Evolutionary conservation across 64 coral and sea anemone genomes (phyloP).

Genomic region (Porites lutea): DNA sequence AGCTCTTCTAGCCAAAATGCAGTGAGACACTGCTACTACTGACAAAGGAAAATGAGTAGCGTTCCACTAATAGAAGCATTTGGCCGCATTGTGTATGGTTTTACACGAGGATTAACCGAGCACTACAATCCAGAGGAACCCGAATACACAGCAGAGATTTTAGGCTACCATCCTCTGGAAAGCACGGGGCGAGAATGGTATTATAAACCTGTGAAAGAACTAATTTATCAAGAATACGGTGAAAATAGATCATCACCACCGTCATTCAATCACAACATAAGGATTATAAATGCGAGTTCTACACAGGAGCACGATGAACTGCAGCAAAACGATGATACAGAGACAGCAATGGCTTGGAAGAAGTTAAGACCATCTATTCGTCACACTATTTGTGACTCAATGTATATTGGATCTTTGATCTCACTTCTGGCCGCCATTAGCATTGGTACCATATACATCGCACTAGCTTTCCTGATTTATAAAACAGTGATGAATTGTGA

Average conservation of each 20-base stretch:
- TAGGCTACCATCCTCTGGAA: too few relatives aligned
- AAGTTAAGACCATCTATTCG: background rate
- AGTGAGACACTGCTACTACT: too few relatives aligned
- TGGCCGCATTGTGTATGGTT: too few relatives aligned
- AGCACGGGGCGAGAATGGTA: background rate
- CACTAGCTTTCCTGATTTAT: background rate
- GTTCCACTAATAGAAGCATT: too few relatives aligned
- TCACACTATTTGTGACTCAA: background rate
- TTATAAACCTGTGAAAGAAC: background rate
- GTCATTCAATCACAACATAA: background rate
- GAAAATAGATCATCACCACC: background rate
- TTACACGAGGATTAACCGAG: too few relatives aligned
- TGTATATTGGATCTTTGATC: slow-evolving; percentile 19
- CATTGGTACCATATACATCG: background rate
- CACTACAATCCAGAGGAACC: too few relatives aligned
- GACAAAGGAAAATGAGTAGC: too few relatives aligned
- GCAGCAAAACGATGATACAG: background rate
- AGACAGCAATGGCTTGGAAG: slow-evolving; percentile 1
- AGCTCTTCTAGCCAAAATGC: too few relatives aligned
- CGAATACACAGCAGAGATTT: too few relatives aligned
- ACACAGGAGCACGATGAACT: background rate
- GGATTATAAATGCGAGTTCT: background rate
- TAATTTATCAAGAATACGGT: slow-evolving; percentile 15
- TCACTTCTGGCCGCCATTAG: background rate
- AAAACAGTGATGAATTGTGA: background rate